phyloP scores from a whole-genome alignment of 2,797 vertebrate genomes.

The Spondyliosoma cantharus region DNA sequence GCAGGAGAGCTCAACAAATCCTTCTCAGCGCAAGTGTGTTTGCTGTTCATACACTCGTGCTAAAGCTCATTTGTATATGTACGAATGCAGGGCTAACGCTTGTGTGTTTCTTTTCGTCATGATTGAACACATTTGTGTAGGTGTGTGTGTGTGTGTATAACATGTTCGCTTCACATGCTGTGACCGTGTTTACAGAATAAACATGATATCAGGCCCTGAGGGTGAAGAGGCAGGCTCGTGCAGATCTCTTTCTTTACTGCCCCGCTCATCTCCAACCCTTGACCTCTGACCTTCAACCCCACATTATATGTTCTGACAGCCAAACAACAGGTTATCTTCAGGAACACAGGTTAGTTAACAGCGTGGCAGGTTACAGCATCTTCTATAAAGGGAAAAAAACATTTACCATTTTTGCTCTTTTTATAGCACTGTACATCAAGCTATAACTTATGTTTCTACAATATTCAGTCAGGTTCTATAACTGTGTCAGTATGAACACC shows the following conservation, averaged over 20 bases:
- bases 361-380: not conserved
- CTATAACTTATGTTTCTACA: not conserved
- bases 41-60: not conserved
- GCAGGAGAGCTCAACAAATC: not conserved
- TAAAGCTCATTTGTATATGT: not conserved
- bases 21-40: not conserved
- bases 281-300: slow-evolving; percentile 53
- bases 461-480: not conserved
- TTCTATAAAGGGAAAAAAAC: not conserved
- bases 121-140: slow-evolving; percentile 11
- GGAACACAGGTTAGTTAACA: slow-evolving; percentile 35
- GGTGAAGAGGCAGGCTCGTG: slow-evolving; percentile 49
- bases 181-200: slow-evolving; percentile 47
- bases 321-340: slow-evolving; percentile 48
- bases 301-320: slow-evolving; percentile 35
- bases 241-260: slow-evolving; percentile 58
- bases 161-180: slow-evolving; percentile 17
- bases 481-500: not conserved
- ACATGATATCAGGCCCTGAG: slow-evolving; percentile 48
- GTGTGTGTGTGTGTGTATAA: not conserved
- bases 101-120: not conserved
- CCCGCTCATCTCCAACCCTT: slow-evolving; percentile 46
- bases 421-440: not conserved
- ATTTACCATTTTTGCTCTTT: not conserved
- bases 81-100: not conserved